Conservation (phyloP, 2,888 invertebrate genomes). For the Thumatha senex region DNA sequence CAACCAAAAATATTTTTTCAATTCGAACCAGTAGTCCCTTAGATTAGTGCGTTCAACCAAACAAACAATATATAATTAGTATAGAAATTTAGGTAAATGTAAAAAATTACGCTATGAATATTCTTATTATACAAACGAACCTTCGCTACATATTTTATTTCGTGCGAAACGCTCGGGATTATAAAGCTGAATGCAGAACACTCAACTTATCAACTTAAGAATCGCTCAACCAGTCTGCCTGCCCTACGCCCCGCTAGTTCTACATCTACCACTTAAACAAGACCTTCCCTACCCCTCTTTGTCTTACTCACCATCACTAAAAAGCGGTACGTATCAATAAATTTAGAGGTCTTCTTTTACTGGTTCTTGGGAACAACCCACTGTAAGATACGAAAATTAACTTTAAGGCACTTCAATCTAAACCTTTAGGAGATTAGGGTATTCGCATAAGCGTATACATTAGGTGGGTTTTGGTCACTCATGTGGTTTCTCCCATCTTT, state of each 20-base stretch:
- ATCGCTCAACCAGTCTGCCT: conserved; percentile 47
- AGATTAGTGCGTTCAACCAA: too few species aligned
- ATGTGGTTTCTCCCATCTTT: conserved; percentile 49
- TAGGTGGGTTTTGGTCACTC: conserved; percentile 50
- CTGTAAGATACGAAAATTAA: conserved; percentile 80
- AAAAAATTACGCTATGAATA: conserved; percentile 47
- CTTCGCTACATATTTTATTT: conserved; percentile 70
- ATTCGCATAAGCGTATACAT: conserved; percentile 56
- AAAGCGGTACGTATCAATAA: conserved; percentile 22
- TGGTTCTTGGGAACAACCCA: conserved; percentile 51
- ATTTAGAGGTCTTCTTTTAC: conserved; percentile 32
- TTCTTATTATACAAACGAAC: conserved; percentile 55
- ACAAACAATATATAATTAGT: too few species aligned
- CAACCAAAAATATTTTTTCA: too few species aligned
- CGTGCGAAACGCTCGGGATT: conserved; percentile 63
- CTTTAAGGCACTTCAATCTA: conserved; percentile 74
- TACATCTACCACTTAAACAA: conserved; percentile 45
- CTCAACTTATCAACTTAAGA: conserved; percentile 45
- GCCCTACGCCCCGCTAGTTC: conserved; percentile 46
- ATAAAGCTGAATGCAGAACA: conserved; percentile 54
- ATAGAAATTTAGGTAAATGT: too few species aligned
- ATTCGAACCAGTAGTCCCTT: too few species aligned
- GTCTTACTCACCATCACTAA: conserved; percentile 20
- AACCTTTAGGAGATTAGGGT: conserved; percentile 72
- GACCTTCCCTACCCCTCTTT: conserved; percentile 43